These are phyloP conservation scores for Elymnias hypermnestra DNA, from an alignment of 1,140 invertebrate genomes.

Conservation along the genomic window DNA sequence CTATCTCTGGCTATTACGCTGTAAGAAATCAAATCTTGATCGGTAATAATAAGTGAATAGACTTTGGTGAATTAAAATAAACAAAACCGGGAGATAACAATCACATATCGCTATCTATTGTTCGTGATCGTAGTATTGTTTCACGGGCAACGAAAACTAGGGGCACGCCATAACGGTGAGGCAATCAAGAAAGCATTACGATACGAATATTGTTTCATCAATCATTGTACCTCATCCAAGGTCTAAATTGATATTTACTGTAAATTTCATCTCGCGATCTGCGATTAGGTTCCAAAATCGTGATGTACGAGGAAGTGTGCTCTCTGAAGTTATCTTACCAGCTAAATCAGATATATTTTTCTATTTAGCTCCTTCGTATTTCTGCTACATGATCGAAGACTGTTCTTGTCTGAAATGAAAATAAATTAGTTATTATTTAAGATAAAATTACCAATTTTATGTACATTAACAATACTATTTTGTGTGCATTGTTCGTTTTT, in stretches of 20 bases:
- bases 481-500: too few species aligned
- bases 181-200: constrained; percentile 27
- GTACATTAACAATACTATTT: too few species aligned
- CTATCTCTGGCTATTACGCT: too few species aligned
- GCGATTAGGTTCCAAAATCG: constrained; percentile 15
- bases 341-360: too few species aligned
- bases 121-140: constrained; percentile 20
- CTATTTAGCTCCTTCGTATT: too few species aligned
- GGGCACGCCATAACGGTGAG: constrained; percentile 20
- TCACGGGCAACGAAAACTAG: constrained; percentile 18
- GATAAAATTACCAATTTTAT: too few species aligned
- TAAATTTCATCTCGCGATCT: constrained; percentile 19
- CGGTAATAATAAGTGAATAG: constrained; percentile 12
- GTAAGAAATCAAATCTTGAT: too few species aligned
- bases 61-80: constrained; percentile 15
- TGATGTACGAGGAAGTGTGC: neutral
- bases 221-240: constrained; percentile 23
- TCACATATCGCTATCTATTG: constrained; percentile 14
- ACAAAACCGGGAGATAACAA: constrained; percentile 17
- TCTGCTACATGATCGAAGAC: too few species aligned
- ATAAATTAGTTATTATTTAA: too few species aligned
- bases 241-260: constrained; percentile 29
- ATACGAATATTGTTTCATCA: constrained; percentile 29
- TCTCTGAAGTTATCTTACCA: too few species aligned
- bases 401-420: too few species aligned